These are phyloP conservation scores for Ptychodera flava DNA, from an alignment of 35 echinoderm and acorn worm genomes.

Conservation along the genomic window DNA sequence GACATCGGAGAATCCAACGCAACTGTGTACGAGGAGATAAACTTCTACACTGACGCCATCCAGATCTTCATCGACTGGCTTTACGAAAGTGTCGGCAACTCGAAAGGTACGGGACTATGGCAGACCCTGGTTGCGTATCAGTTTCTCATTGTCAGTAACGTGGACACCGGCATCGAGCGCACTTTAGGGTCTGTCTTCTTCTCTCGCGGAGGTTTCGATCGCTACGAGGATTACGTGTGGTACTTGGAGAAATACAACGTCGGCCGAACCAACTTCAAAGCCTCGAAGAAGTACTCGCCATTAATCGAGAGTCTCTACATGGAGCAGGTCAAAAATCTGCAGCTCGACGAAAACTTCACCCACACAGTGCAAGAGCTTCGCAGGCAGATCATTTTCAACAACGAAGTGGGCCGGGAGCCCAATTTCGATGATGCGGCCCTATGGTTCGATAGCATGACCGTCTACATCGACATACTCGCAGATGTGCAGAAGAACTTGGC, in stretches of 20 bases:
- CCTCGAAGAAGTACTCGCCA: background rate
- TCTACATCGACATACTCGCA: background rate
- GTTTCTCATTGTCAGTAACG: background rate
- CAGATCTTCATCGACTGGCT: slow-evolving; percentile 4
- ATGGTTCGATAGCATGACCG: background rate
- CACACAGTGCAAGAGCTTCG: background rate
- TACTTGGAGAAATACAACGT: slow-evolving; percentile 2
- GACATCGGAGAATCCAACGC: background rate
- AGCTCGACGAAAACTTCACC: background rate
- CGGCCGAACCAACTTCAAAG: background rate
- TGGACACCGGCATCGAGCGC: background rate
- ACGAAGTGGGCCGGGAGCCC: background rate
- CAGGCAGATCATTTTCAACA: background rate
- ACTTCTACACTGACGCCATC: background rate
- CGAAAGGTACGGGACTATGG: background rate
- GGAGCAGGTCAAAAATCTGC: background rate
- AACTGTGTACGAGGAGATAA: background rate
- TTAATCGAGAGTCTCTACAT: background rate
- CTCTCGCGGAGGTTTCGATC: background rate
- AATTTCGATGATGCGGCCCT: background rate
- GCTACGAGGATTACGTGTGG: background rate
- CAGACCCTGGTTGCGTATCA: background rate
- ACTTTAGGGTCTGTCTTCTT: background rate
- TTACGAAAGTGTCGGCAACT: background rate
- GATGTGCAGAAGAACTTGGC: background rate